phyloP scores from a whole-genome alignment of 2,797 vertebrate species.

The Gobio occitaniae region DNA sequence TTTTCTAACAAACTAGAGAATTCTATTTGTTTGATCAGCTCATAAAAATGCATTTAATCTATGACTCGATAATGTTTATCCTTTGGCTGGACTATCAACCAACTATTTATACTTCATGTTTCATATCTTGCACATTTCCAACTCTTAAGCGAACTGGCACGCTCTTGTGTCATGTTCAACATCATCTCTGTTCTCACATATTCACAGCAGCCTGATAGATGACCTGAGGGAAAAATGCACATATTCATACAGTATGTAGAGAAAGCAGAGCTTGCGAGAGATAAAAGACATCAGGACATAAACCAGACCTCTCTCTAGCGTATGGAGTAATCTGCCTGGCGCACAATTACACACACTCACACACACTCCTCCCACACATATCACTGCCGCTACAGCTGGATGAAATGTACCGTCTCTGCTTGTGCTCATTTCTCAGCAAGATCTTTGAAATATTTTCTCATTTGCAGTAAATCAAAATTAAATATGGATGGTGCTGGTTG shows the following conservation, averaged over 20 bases:
- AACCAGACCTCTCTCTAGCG: conserved; percentile 26
- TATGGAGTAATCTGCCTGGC: conserved; percentile 30
- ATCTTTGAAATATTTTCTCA: conserved; percentile 45
- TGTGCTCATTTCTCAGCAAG: conserved; percentile 18
- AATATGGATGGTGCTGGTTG: conserved; percentile 52
- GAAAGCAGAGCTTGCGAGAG: conserved; percentile 7
- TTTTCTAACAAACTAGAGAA: neutral
- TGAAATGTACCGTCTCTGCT: conserved; percentile 28
- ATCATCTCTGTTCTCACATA: conserved; percentile 50
- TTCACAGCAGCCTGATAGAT: conserved; percentile 42
- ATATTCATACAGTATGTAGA: conserved; percentile 35
- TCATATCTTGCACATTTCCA: conserved; percentile 4
- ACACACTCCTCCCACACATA: conserved; percentile 33
- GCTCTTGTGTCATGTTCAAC: conserved; percentile 33
- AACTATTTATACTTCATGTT: conserved; percentile 25
- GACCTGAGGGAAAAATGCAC: conserved; percentile 44
- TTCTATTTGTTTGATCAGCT: conserved; percentile 12
- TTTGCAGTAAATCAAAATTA: conserved; percentile 54
- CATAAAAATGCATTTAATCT: conserved; percentile 1
- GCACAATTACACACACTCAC: conserved; percentile 25
- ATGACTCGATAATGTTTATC: neutral
- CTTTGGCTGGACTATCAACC: conserved; percentile 11
- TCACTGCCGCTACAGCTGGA: conserved; percentile 10
- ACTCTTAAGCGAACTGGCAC: conserved; percentile 32
- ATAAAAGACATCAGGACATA: conserved; percentile 43